Evolutionary conservation across 2,797 vertebrate genomes (phyloP).

Genomic region (Sardinella longiceps): DNA sequence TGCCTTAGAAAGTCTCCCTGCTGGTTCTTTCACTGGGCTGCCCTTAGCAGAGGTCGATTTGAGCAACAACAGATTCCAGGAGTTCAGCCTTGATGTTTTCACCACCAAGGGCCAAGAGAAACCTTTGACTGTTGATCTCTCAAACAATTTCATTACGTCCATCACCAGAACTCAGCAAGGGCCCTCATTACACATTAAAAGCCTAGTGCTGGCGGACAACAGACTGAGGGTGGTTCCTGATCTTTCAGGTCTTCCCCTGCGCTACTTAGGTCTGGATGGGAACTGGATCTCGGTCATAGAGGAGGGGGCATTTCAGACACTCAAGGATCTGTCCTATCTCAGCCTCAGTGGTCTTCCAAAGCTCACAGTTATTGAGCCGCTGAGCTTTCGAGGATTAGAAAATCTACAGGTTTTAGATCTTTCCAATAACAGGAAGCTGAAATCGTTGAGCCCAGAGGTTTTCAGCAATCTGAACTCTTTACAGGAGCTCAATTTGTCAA

Average conservation of each 20-base stretch:
- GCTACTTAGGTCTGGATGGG: conserved; percentile 87
- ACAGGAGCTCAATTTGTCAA: conserved; percentile 90
- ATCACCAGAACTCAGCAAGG: conserved; percentile 62
- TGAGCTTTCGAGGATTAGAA: conserved; percentile 80
- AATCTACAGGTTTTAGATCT: conserved; percentile 90
- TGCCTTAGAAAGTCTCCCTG: conserved; percentile 76
- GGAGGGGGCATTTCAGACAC: conserved; percentile 76
- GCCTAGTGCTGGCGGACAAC: conserved; percentile 87
- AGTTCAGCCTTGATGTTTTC: conserved; percentile 81
- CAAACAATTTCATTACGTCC: conserved; percentile 80
- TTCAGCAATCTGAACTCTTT: conserved; percentile 84
- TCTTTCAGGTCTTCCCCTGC: conserved; percentile 82
- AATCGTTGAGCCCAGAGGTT: conserved; percentile 73
- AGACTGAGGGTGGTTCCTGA: conserved; percentile 73
- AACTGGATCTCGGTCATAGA: conserved; percentile 80
- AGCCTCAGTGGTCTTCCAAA: conserved; percentile 81
- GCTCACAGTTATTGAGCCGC: conserved; percentile 73
- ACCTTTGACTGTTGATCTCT: conserved; percentile 86
- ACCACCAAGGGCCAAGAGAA: conserved; percentile 80
- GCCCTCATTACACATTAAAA: conserved; percentile 80
- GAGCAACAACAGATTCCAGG: conserved; percentile 86
- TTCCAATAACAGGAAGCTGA: conserved; percentile 82
- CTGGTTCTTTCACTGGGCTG: conserved; percentile 83
- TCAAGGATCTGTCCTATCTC: conserved; percentile 85
- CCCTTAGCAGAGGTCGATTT: conserved; percentile 89